Evolutionary conservation across 2,888 invertebrate species (phyloP).

Genomic region (Taphrorychus bicolor): DNA sequence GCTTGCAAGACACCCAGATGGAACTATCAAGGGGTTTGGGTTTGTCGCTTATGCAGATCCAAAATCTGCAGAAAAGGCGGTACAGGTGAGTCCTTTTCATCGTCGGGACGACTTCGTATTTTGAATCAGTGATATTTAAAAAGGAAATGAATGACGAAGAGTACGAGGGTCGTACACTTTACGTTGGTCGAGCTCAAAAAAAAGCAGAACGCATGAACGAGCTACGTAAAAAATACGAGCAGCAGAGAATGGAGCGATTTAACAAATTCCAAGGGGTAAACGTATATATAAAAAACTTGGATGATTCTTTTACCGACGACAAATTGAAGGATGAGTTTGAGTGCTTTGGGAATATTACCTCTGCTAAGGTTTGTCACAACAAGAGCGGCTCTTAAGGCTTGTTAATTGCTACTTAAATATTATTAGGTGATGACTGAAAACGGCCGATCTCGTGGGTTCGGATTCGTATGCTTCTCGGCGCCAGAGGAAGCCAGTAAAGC

Average conservation of each 20-base stretch:
- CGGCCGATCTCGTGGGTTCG: constrained; percentile 65
- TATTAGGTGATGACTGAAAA: constrained; percentile 54
- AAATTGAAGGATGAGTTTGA: constrained; percentile 69
- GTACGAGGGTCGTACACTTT: constrained; percentile 76
- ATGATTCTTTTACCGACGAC: constrained; percentile 74
- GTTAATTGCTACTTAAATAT: not conserved
- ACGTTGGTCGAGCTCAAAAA: constrained; percentile 98
- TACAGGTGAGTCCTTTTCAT: constrained; percentile 57
- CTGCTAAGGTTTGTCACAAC: constrained; percentile 65
- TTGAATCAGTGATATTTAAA: not conserved
- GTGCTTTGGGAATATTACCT: constrained; percentile 72
- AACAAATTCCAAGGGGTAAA: constrained; percentile 75
- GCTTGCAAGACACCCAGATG: constrained; percentile 90
- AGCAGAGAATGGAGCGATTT: constrained; percentile 88
- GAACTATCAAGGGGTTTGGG: constrained; percentile 95
- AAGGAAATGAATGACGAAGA: constrained; percentile 90
- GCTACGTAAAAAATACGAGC: constrained; percentile 93
- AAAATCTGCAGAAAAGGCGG: constrained; percentile 93
- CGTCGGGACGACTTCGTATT: not conserved
- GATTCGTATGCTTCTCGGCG: constrained; percentile 75
- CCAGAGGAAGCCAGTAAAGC: constrained; percentile 76
- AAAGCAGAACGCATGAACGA: constrained; percentile 97
- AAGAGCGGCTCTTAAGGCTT: not conserved
- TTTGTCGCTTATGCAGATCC: constrained; percentile 98
- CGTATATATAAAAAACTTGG: constrained; percentile 76